A percentile compares a stretch with the other conserved stretches of the same genome.
These are phyloP conservation scores for Menura novaehollandiae DNA, from an alignment of 2,113 vertebrate genomes.

Conservation along the genomic window DNA sequence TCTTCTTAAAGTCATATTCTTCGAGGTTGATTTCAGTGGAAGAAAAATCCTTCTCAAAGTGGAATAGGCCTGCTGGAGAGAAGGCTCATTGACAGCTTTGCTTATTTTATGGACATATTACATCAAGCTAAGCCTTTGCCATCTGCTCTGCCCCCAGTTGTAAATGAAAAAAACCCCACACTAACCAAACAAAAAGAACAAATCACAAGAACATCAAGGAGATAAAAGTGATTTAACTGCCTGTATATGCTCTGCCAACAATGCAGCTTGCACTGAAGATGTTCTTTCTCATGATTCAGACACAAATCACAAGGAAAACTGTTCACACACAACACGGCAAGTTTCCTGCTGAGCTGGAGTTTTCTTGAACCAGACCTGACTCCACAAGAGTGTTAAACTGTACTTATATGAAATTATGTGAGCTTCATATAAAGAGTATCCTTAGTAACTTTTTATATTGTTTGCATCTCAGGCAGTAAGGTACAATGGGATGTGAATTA, in stretches of 20 bases:
- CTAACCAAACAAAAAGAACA: neutral
- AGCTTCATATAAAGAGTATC: neutral
- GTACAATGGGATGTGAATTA: neutral
- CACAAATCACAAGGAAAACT: slow-evolving; percentile 35
- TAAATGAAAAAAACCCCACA: neutral
- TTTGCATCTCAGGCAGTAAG: neutral
- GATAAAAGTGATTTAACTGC: slow-evolving; percentile 61
- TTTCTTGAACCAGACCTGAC: neutral
- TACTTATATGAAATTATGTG: neutral
- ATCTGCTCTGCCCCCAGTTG: slow-evolving; percentile 45
- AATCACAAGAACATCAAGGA: slow-evolving; percentile 21
- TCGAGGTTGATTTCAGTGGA: neutral
- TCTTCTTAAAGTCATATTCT: neutral
- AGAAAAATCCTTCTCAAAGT: slow-evolving; percentile 16
- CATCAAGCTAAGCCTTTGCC: slow-evolving; percentile 47
- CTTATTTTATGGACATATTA: slow-evolving; percentile 49
- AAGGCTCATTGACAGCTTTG: neutral
- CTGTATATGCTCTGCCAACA: neutral
- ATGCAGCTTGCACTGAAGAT: slow-evolving; percentile 34
- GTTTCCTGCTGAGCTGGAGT: slow-evolving; percentile 17
- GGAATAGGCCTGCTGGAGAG: neutral
- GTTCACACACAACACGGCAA: neutral
- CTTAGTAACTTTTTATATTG: neutral
- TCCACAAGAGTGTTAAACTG: neutral
- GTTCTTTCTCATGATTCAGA: slow-evolving; percentile 44